Evolutionary conservation across 2,797 vertebrate genomes (phyloP), one percentile per base, ranked within the genome.

Genomic region (Eulemur rubriventer): DNA sequence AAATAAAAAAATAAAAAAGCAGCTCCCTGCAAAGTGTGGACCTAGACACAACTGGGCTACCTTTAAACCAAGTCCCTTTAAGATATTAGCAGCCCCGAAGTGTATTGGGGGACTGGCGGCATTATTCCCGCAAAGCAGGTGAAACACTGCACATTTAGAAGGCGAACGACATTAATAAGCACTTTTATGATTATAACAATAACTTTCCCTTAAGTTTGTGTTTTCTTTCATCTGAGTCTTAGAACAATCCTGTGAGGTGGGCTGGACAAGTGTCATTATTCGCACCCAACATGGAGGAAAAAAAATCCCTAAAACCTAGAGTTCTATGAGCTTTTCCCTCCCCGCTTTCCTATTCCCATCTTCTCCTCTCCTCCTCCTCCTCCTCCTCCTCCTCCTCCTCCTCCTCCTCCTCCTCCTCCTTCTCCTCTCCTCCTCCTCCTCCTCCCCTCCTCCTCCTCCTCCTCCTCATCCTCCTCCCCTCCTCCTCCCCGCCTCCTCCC

Each of bases 251-350:
- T 24, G 16, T 35, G 35, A 72, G 35, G 59, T 22, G 3, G 9
- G 20, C 20, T 38, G 48, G 59, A 22, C 38, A 46, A 50, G 17
- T 24, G 10, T 22, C 75, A 79, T 28, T 73, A 63, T 75, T 76
- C 33, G 67, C 18, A 81, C 5, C 28, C 3, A 0, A 14, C 13
- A 13, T 2, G 12, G 22, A 75, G 70, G 46, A 76, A 72, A 76
- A 33, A 20, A 26, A 89, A 52, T 4, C 18, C 13, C 50, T 5
- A 46, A 24, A 79, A 30, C 3, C 2, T 4, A 46, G 67, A 28
- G 3, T 9, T 46, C 0, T 2, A 0, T 2, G 16, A 22, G 13
- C 28, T 13, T 20, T 3, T 33, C 5, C 10, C 20, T 35, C 9
- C 1, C 5, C 1, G 43, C 3, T 18, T 67, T 84, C 17, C 30